Conservation (phyloP, 1,140 invertebrate genomes). For the Apolygus lucorum region DNA sequence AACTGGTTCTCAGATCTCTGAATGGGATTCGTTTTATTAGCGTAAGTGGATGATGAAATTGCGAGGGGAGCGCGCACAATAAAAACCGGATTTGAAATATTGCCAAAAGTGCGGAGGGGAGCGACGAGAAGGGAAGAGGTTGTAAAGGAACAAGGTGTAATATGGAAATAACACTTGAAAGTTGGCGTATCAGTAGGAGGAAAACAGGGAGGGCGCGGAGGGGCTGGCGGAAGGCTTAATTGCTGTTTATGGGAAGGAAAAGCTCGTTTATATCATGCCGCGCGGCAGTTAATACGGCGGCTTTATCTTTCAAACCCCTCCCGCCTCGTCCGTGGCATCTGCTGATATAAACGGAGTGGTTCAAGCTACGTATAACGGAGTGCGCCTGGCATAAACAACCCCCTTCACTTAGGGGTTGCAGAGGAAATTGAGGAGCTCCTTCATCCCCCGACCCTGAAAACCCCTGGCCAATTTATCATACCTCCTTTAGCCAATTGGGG, state of each 20-base stretch:
- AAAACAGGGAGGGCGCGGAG: background rate
- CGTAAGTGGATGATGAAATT: background rate
- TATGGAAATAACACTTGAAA: constrained; percentile 21
- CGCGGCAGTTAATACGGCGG: constrained; percentile 21
- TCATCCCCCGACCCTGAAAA: background rate
- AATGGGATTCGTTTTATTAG: background rate
- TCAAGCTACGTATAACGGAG: constrained; percentile 6
- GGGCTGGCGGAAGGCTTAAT: constrained; percentile 1
- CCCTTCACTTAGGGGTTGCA: constrained; percentile 17
- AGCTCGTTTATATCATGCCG: constrained; percentile 20
- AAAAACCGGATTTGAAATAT: constrained; percentile 17
- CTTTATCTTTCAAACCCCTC: constrained; percentile 16
- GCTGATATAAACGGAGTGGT: constrained; percentile 20
- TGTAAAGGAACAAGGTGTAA: constrained; percentile 15
- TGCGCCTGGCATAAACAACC: constrained; percentile 19
- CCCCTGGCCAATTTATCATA: constrained; percentile 8
- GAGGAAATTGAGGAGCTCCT: constrained; percentile 22
- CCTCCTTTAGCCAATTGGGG: constrained; percentile 8
- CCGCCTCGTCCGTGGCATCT: constrained; percentile 8
- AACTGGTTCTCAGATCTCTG: background rate
- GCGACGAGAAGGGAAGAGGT: background rate
- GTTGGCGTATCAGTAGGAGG: constrained; percentile 13
- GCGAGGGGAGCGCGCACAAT: background rate
- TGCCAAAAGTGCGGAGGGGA: background rate
- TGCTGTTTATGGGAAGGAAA: constrained; percentile 23